phyloP scores from a whole-genome alignment of 1,140 invertebrate species.

The Babylonia areolata region DNA sequence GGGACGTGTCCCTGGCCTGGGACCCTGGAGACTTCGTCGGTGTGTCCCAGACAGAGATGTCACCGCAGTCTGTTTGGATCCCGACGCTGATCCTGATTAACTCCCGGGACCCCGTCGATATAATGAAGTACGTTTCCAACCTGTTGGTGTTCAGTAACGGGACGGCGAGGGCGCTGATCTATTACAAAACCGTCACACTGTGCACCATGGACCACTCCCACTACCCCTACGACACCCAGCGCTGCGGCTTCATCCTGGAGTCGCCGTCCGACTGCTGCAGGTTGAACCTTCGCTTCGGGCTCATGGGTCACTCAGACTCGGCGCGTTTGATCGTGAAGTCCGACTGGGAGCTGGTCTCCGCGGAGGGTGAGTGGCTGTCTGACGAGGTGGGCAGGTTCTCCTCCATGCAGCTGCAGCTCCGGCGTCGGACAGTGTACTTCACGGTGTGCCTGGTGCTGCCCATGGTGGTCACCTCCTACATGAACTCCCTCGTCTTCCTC shows the following conservation, averaged over 20 bases:
- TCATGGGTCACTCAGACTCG: conserved; percentile 46
- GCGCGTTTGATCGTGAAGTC: conserved; percentile 76
- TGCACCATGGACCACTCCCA: conserved; percentile 90
- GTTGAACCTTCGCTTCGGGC: conserved; percentile 73
- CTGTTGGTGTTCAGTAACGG: not conserved
- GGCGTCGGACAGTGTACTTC: conserved; percentile 44
- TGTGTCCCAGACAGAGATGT: conserved; percentile 74
- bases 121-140: conserved; percentile 19
- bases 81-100: conserved; percentile 79
- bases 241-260: conserved; percentile 74
- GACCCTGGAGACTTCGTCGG: conserved; percentile 74
- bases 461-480: conserved; percentile 48
- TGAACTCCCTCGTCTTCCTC: conserved; percentile 73
- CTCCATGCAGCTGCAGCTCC: conserved; percentile 18
- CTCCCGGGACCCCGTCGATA: conserved; percentile 32
- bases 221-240: conserved; percentile 86
- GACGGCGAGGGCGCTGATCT: conserved; percentile 54
- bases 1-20: conserved; percentile 77
- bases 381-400: conserved; percentile 8
- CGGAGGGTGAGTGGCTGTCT: conserved; percentile 67
- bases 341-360: conserved; percentile 79
- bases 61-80: conserved; percentile 77
- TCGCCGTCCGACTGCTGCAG: conserved; percentile 63
- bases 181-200: conserved; percentile 76
- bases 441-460: conserved; percentile 51